These are phyloP conservation scores for Carapus acus DNA, from an alignment of 2,797 vertebrate species.

Conservation along the genomic window DNA sequence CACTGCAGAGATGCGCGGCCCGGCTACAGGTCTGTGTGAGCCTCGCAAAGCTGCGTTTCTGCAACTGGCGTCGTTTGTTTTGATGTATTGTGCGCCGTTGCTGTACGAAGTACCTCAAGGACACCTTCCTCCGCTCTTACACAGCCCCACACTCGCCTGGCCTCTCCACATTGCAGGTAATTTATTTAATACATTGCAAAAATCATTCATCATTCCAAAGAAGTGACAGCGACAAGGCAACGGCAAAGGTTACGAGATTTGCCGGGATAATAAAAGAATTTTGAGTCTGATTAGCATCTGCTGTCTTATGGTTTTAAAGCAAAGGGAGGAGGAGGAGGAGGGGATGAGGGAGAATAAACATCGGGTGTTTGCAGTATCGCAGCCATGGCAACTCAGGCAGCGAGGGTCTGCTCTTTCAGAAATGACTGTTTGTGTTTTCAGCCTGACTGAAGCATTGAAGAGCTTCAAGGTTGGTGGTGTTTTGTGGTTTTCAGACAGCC, in stretches of 20 bases:
- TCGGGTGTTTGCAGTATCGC: slow-evolving; percentile 32
- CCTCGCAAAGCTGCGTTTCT: slow-evolving; percentile 13
- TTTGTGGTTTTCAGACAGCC: no score
- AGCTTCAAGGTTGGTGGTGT: slow-evolving; percentile 29
- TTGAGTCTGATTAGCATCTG: slow-evolving; percentile 50
- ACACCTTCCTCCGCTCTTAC: slow-evolving; percentile 35
- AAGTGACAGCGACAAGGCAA: slow-evolving; percentile 49
- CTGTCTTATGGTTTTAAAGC: slow-evolving; percentile 40
- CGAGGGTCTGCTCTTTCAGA: slow-evolving; percentile 38
- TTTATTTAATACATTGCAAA: slow-evolving; percentile 54
- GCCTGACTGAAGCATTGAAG: slow-evolving; percentile 24
- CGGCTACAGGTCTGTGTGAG: background rate
- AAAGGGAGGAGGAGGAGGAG: slow-evolving; percentile 1
- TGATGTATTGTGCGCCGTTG: slow-evolving; percentile 36
- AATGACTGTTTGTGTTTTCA: slow-evolving; percentile 28
- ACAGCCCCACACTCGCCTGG: slow-evolving; percentile 11
- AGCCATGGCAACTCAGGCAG: slow-evolving; percentile 45
- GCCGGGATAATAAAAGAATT: slow-evolving; percentile 36
- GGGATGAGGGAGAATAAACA: slow-evolving; percentile 31
- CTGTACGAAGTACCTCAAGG: slow-evolving; percentile 49
- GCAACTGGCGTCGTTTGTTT: slow-evolving; percentile 26
- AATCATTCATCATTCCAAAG: slow-evolving; percentile 59
- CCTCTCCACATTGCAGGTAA: slow-evolving; percentile 48
- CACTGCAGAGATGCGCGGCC: no score
- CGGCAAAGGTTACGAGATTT: slow-evolving; percentile 37